A percentile compares a stretch with the other conserved stretches of the same genome.
Conservation (phyloP, 2,888 invertebrate species). For the Caenorhabditis afra region DNA sequence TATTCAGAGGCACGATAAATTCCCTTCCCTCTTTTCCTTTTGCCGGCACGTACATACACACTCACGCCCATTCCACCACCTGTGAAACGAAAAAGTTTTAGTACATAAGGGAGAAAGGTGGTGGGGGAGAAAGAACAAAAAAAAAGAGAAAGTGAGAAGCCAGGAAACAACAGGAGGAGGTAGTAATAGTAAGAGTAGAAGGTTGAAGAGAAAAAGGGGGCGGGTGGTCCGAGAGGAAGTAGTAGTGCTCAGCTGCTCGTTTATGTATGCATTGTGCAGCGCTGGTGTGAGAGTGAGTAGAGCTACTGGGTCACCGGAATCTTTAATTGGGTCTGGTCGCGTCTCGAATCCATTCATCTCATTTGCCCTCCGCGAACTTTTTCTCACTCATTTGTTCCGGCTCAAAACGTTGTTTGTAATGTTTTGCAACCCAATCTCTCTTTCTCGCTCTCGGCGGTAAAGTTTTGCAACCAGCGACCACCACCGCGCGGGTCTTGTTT, state of each 20-base stretch:
- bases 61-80: not conserved
- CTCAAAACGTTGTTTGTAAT: not conserved
- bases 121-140: not conserved
- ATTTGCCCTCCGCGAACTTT: too few species aligned
- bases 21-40: too few species aligned
- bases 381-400: not conserved
- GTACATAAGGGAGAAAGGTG: too few species aligned
- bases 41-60: too few species aligned
- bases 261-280: slow-evolving; percentile 61
- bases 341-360: not conserved
- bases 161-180: not conserved
- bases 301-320: slow-evolving; percentile 51
- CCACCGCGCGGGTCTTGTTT: slow-evolving; percentile 15
- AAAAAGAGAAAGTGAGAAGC: slow-evolving; percentile 4
- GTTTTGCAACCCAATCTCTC: too few species aligned
- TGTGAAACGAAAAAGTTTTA: too few species aligned
- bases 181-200: slow-evolving; percentile 10
- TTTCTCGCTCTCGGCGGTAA: slow-evolving; percentile 28
- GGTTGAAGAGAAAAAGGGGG: not conserved
- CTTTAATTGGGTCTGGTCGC: slow-evolving; percentile 47
- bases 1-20: too few species aligned
- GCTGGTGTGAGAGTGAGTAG: slow-evolving; percentile 2
- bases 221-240: slow-evolving; percentile 12
- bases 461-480: slow-evolving; percentile 22
- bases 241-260: slow-evolving; percentile 61